Percentiles rank a stretch among this genome's conserved stretches.
These are phyloP conservation scores for Bradypodion pumilum DNA, from an alignment of 2,797 vertebrate species.

Conservation along the genomic window DNA sequence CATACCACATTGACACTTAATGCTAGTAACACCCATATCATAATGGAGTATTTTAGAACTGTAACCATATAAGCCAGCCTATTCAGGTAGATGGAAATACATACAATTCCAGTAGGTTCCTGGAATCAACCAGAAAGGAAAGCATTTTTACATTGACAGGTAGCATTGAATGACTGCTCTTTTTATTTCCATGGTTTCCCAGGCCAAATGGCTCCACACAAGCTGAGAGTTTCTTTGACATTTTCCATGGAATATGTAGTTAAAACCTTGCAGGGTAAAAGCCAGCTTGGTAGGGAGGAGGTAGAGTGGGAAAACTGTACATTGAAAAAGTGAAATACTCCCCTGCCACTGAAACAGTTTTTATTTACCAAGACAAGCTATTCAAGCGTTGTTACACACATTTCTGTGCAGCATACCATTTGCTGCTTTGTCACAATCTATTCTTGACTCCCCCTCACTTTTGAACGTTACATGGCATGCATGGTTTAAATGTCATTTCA, in stretches of 20 bases:
- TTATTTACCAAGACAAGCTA: constrained; percentile 1
- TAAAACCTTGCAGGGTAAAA: not conserved
- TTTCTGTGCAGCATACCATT: not conserved
- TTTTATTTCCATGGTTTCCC: not conserved
- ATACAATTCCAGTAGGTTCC: not conserved
- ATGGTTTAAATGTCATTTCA: constrained; percentile 46
- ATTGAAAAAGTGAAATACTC: not conserved
- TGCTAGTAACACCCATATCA: not conserved
- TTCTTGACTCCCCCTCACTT: constrained; percentile 39
- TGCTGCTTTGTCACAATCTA: constrained; percentile 12
- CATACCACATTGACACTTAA: not conserved
- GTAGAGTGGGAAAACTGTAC: not conserved
- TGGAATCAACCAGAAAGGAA: not conserved
- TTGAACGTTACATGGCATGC: constrained; percentile 51
- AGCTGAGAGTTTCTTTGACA: not conserved
- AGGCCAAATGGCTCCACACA: not conserved
- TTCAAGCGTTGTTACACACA: not conserved
- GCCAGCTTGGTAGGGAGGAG: not conserved
- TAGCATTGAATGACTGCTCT: not conserved
- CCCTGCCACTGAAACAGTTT: not conserved
- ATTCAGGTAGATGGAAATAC: not conserved
- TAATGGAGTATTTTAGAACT: too few relatives aligned
- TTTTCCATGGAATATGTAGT: not conserved
- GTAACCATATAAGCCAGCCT: not conserved
- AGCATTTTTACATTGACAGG: not conserved